Evolutionary conservation across 2,113 vertebrate species (phyloP), one percentile per base, ranked within the genome.

Genomic region (Cygnus atratus): DNA sequence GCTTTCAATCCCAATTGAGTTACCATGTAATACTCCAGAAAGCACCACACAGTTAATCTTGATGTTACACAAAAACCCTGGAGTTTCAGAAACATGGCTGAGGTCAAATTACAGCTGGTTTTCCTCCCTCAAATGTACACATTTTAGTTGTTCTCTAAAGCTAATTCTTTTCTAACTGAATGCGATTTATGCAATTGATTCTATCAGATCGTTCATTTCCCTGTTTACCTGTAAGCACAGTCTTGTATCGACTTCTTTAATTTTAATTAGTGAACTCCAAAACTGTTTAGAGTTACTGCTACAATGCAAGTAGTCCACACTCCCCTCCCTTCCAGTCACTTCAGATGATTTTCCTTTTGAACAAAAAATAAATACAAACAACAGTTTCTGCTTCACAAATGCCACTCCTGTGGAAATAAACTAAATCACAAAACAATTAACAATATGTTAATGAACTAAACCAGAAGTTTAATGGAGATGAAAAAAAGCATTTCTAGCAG

Each of bases 351-450:
- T 80, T 39, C 33, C 58, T 73, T 52, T 37, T 37, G 70, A 87
- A 78, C 58, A 81, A 58, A 75, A 1, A 12, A 18, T 25, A 87
- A n/a, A 59, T 8, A 46, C 12, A 77, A 70, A 59, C 35, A 89
- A 25, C 15, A 62, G 75, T 83, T 82, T 93, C 41, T 81, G 11
- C 44, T 86, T 95, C 35, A 31, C 21, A 87, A 87, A 83, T 46
- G 59, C 33, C 70, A 91, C 68, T 93, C 72, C 43, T 28, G 37
- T 74, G 82, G 67, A 97, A 92, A 58, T 57, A 59, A 88, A 95
- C 50, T 91, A 96, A 95, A 95, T 96, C 79, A 84, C 73, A 88
- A 63, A 91, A 73, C 78, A 90, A 91, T 92, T 96, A 93, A 48
- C 83, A 96, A 92, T 81, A 77, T 78, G 54, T 57, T 95, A 96